Conservation (phyloP, 2,797 vertebrate species). For the Pristis pectinata region DNA sequence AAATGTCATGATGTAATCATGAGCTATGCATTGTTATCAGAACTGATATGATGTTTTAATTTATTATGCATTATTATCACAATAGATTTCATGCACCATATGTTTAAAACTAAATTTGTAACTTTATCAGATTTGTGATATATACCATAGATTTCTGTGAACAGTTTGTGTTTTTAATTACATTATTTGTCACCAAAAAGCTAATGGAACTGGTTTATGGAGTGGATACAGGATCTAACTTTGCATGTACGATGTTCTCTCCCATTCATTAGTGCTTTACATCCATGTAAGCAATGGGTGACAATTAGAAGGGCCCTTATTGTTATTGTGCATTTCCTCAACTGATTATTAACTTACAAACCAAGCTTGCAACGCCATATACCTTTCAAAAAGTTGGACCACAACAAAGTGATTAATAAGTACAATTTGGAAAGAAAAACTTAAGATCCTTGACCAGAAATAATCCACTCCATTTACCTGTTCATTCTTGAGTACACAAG, state of each 20-base stretch:
- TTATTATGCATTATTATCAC: not conserved
- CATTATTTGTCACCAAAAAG: not conserved
- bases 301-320: not conserved
- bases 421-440: not conserved
- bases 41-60: not conserved
- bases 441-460: not conserved
- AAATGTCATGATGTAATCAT: not conserved
- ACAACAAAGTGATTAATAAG: not conserved
- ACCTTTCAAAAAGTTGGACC: not conserved
- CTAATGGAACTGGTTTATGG: not conserved
- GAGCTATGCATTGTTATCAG: not conserved
- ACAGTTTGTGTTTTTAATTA: not conserved
- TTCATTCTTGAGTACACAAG: not conserved
- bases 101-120: not conserved
- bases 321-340: not conserved
- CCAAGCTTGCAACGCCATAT: not conserved
- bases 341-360: not conserved
- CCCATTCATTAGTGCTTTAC: not conserved
- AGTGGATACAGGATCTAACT: not conserved
- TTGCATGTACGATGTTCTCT: not conserved
- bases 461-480: not conserved
- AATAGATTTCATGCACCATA: too few species aligned
- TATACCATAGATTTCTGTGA: too few species aligned
- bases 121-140: not conserved
- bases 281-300: not conserved